Base-by-base conservation (phyloP, 2,888 invertebrate species). In the Vanessa cardui region DNA sequence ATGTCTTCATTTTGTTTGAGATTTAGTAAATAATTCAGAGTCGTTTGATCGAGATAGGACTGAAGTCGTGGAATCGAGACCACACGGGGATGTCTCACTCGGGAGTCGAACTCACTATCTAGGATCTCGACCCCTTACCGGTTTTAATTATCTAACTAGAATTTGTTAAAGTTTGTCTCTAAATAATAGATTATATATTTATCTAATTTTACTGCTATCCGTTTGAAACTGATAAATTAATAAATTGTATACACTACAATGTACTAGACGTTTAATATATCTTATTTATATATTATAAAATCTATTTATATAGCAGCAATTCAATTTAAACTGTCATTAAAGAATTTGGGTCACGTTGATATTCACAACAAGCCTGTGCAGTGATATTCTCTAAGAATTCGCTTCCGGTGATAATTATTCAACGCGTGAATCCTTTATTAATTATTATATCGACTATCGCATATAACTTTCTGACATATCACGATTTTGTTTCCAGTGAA, bases 1-100 rank as follows among this genome's bases (percentile, higher is more conserved):
- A 68, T 60, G 52, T 66, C 54, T 69, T 62, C 66, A 72, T 72
- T 75, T 72, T 64, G 64, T 77, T 76, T 66, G 71, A 71, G 73
- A 73, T 76, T 77, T 74, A 75, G 77, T 76, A 76, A 78, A 77
- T 77, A 74, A 76, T 74, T 73, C 70, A 73, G 72, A 70, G 73
- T 66, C 72, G 73, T 83, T 79, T 77, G 85, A 90, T 90, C 86
- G 83, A 79, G 87, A 88, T 88, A 87, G 73, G 75, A 72, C 58
- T 64, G 74, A 39, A 78, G 80, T 83, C 83, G 83, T 81, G 86
- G 82, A 83, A 82, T 77, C 77, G 80, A 79, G 90, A 89, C 90
- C 90, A 89, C 90, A 89, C 88, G 78, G 86, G 81, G 82, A 89
- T 79, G 83, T 80, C 86, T 88, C 84, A 88, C 85, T 88, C 85